Evolutionary conservation across 2,797 vertebrate genomes (phyloP).

Genomic region (Anguilla pacifica): DNA sequence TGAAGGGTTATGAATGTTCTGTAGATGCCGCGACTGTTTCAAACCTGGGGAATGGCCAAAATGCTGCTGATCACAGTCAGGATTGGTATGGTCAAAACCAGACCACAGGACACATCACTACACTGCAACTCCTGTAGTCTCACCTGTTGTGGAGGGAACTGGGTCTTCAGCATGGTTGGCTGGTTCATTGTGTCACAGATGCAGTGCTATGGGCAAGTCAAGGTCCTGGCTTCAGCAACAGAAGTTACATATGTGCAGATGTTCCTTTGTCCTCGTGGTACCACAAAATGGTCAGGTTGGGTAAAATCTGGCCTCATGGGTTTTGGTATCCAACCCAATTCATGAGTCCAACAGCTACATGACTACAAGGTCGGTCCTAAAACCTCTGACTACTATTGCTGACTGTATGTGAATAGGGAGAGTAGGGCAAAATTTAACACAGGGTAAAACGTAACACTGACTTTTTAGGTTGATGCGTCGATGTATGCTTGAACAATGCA

Average conservation of each 20-base stretch:
- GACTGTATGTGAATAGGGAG: no score
- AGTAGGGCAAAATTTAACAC: no score
- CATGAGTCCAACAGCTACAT: no score
- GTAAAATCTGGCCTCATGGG: not conserved
- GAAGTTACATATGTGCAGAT: not conserved
- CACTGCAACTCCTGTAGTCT: not conserved
- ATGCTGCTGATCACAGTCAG: not conserved
- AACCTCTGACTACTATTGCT: no score
- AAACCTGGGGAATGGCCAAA: not conserved
- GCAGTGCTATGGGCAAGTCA: no score
- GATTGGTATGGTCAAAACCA: not conserved
- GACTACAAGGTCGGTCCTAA: no score
- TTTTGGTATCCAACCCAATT: no score
- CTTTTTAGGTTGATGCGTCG: no score
- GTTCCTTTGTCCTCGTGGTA: not conserved
- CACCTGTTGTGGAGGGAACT: not conserved
- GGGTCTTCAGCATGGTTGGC: not conserved
- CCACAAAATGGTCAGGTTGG: not conserved
- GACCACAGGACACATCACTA: not conserved
- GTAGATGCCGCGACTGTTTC: not conserved
- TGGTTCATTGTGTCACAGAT: not conserved
- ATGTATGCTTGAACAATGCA: no score
- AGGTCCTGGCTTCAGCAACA: no score
- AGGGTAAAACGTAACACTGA: no score
- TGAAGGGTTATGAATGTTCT: not conserved